A percentile compares a stretch with the other conserved stretches of the same genome.
Evolutionary conservation across 2,113 vertebrate genomes (phyloP).

Genomic region (Hucho hucho): DNA sequence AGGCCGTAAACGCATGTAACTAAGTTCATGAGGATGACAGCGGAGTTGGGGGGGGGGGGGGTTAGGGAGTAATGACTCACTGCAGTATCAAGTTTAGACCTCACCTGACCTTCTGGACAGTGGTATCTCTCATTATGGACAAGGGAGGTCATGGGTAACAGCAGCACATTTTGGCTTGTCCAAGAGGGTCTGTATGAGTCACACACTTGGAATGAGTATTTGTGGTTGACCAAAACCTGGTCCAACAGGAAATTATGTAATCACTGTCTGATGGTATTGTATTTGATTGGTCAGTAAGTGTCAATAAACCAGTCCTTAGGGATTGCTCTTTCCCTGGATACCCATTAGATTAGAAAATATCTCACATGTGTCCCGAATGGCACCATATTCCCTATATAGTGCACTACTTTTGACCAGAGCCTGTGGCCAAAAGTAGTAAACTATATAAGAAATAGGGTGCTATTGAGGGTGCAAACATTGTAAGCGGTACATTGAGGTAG

Average conservation of each 20-base stretch:
- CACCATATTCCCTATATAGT: too few relatives aligned
- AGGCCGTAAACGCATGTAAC: slow-evolving; percentile 63
- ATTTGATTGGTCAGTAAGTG: not conserved
- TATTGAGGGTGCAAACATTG: too few relatives aligned
- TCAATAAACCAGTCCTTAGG: not conserved
- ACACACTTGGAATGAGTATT: too few relatives aligned
- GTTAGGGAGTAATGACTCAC: slow-evolving; percentile 52
- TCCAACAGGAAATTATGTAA: too few relatives aligned
- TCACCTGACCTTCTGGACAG: slow-evolving; percentile 4
- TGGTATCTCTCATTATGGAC: slow-evolving; percentile 21
- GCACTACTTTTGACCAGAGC: too few relatives aligned
- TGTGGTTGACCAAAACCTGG: too few relatives aligned
- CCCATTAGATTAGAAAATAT: not conserved
- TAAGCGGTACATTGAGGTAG: slow-evolving; percentile 12
- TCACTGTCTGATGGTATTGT: too few relatives aligned
- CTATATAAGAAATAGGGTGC: too few relatives aligned
- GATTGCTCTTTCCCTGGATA: not conserved
- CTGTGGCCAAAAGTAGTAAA: too few relatives aligned
- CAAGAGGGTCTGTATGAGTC: not conserved
- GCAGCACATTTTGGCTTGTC: not conserved
- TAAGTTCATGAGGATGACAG: slow-evolving; percentile 62
- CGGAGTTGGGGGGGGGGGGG: slow-evolving; percentile 29
- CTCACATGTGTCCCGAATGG: too few relatives aligned
- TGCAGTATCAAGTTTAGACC: slow-evolving; percentile 44
- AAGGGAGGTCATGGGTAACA: slow-evolving; percentile 8